These are phyloP conservation scores for Eupsittula cactorum DNA, from an alignment of 2,113 vertebrate genomes.

Conservation along the genomic window DNA sequence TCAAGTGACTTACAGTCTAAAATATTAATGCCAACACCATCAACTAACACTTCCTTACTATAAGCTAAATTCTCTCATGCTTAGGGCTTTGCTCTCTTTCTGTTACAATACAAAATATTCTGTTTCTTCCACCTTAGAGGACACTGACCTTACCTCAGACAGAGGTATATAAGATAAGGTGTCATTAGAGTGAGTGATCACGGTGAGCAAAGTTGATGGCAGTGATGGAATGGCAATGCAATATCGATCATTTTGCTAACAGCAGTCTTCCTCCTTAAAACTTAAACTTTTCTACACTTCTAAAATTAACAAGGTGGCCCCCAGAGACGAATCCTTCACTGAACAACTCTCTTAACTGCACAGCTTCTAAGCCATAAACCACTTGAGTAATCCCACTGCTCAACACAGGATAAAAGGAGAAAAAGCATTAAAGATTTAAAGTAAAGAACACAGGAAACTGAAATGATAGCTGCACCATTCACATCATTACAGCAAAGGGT, in stretches of 20 bases:
- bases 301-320: not conserved
- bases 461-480: slow-evolving; percentile 41
- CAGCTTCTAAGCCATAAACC: slow-evolving; percentile 46
- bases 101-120: not conserved
- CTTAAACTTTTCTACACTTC: slow-evolving; percentile 12
- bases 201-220: not conserved
- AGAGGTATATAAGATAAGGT: not conserved
- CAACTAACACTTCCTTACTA: not conserved
- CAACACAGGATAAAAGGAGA: slow-evolving; percentile 42
- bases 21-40: slow-evolving; percentile 15
- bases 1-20: not conserved
- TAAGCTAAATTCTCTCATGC: not conserved
- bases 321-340: slow-evolving; percentile 1
- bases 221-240: not conserved
- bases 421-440: slow-evolving; percentile 72
- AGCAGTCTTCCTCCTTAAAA: not conserved
- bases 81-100: not conserved
- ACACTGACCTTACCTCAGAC: not conserved
- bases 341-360: slow-evolving; percentile 31
- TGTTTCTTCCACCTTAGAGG: not conserved
- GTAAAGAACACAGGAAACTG: slow-evolving; percentile 48
- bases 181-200: not conserved
- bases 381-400: slow-evolving; percentile 56
- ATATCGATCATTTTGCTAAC: not conserved
- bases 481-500: slow-evolving; percentile 49